These are phyloP conservation scores for Oligia fasciuncula DNA, from an alignment of 2,888 invertebrate species.

Conservation along the genomic window DNA sequence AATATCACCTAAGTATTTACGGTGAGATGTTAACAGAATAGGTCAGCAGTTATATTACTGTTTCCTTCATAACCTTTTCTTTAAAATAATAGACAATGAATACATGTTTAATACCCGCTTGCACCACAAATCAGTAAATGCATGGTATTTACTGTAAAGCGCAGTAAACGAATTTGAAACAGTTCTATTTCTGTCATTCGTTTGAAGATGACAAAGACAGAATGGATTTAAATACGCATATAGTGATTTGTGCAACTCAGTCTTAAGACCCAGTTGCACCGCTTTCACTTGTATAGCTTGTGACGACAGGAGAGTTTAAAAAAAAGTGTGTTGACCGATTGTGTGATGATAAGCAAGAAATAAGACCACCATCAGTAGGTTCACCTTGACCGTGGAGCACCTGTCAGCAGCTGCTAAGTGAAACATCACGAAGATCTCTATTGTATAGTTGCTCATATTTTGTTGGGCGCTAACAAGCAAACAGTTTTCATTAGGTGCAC, in stretches of 20 bases:
- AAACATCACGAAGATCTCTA: constrained; percentile 46
- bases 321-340: neutral
- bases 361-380: constrained; percentile 9
- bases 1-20: no score
- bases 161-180: no score
- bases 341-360: constrained; percentile 14
- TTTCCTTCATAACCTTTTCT: no score
- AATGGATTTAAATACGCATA: neutral
- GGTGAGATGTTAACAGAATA: no score
- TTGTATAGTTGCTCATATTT: constrained; percentile 38
- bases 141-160: no score
- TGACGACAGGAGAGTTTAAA: neutral
- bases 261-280: neutral
- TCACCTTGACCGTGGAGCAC: constrained; percentile 41
- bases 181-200: no score
- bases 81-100: no score
- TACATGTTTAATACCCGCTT: no score
- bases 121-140: no score
- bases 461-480: constrained; percentile 43
- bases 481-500: constrained; percentile 33
- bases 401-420: constrained; percentile 39
- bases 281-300: neutral
- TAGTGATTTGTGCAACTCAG: neutral
- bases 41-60: no score
- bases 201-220: neutral